phyloP scores from a whole-genome alignment of 2,888 invertebrate species.

The Podabrus alpinus region DNA sequence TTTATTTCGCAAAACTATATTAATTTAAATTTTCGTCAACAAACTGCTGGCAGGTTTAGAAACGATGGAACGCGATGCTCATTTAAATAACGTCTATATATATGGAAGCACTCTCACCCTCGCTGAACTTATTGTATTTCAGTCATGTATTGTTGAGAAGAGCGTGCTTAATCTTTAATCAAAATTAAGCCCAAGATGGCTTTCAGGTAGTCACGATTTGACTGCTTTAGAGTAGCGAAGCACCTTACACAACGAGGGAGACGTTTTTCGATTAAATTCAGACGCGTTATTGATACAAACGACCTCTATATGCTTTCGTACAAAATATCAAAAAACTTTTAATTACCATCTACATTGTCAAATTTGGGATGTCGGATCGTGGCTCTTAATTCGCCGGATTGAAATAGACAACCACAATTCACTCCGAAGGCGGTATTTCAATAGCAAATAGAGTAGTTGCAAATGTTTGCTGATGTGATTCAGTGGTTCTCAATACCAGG shows the following conservation, averaged over 20 bases:
- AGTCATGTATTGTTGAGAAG: neutral
- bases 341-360: neutral
- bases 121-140: neutral
- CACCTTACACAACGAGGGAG: neutral
- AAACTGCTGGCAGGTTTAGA: neutral
- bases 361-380: neutral
- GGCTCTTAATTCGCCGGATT: neutral
- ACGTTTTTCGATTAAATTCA: neutral
- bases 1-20: neutral
- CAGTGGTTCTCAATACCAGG: neutral
- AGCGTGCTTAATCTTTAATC: constrained; percentile 2
- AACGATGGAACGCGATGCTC: neutral
- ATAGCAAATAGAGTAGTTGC: neutral
- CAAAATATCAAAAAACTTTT: neutral
- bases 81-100: neutral
- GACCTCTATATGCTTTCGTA: neutral
- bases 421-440: neutral
- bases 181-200: neutral
- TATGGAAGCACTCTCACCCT: neutral
- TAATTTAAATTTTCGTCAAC: neutral
- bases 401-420: neutral
- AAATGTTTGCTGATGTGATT: neutral
- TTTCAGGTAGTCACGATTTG: neutral
- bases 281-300: neutral
- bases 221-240: neutral